Base-by-base conservation (phyloP, 2,797 vertebrate genomes). In the Dryobates pubescens region DNA sequence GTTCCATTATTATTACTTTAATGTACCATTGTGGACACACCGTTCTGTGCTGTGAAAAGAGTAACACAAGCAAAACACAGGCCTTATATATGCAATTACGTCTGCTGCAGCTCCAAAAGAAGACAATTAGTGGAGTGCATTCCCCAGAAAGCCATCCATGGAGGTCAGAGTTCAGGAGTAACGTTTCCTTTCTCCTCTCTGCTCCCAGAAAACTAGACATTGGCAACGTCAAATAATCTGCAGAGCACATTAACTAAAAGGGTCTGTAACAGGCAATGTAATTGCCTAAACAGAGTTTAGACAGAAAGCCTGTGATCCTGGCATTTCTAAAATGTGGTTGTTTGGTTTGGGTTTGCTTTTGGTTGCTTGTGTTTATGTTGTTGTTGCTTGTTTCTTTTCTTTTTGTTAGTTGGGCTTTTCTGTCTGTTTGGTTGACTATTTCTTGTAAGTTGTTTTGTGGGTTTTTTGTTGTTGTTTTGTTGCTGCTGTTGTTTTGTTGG, bases 1-100 rank as follows among this genome's bases (percentile, higher is more conserved):
- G 91, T 92, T 95, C 93, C 71, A 57, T 92, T 88, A 87, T 83
- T 89, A 89, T 84, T 93, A 67, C 89, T 93, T 88, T 89, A 95
- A 94, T 85, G 85, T 57, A 81, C 74, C 77, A n/a, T 22, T 88
- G 91, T 76, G 91, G 68, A 86, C 86, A 79, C 6, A 73, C 62
- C 0, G 6, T 68, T 43, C 57, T 51, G 74, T 64, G 41, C 71
- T 3, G 53, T 91, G 49, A 73, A 92, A 93, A 96, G 90, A 86
- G 74, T 92, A 93, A 82, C 1, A 3, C 91, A 82, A 93, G 85
- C 82, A 93, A 90, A 94, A 94, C 90, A 91, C 71, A 30, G 61
- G 71, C 61, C 82, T 77, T 73, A 74, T 89, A 43, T 38, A 64
- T 64, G 81, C 86, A 93, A 94, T 96, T 96, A 92, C 41, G 53